These are phyloP conservation scores for Sapajus apella DNA, from an alignment of 2,113 vertebrate genomes.

Conservation along the genomic window DNA sequence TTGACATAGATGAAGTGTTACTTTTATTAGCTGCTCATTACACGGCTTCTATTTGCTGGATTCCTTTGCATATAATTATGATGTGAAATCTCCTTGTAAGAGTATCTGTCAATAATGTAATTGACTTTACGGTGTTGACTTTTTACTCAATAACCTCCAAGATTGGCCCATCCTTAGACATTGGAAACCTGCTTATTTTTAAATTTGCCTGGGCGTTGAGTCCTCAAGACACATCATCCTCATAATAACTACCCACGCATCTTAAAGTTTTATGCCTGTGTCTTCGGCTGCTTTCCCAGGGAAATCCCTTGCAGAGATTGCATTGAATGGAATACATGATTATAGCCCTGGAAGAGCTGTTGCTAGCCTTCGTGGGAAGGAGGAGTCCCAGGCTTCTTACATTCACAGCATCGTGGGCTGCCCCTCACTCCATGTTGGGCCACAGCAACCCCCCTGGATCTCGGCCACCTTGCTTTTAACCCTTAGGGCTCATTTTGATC, in stretches of 20 bases:
- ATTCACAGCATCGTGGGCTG: neutral
- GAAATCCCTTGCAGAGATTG: neutral
- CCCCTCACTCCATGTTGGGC: neutral
- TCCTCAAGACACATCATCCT: conserved; percentile 18
- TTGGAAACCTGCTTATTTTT: conserved; percentile 71
- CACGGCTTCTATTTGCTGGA: conserved; percentile 74
- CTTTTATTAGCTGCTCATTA: conserved; percentile 80
- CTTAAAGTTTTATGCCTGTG: neutral
- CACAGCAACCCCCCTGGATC: neutral
- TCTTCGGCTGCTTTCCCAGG: neutral
- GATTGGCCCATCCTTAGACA: conserved; percentile 61
- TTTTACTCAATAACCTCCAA: conserved; percentile 75
- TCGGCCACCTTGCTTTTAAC: neutral
- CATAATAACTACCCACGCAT: neutral
- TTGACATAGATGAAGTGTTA: conserved; percentile 75
- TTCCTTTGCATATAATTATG: conserved; percentile 80
- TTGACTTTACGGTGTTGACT: conserved; percentile 79
- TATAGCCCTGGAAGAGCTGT: neutral
- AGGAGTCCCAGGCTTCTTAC: neutral
- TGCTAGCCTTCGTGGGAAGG: neutral
- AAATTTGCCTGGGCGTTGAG: conserved; percentile 37
- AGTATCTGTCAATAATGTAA: conserved; percentile 78
- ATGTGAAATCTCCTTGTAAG: conserved; percentile 79
- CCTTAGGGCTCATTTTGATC: neutral
- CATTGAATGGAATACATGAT: neutral